phyloP scores from a whole-genome alignment of 1,140 invertebrate species.

The Pteromalus puparum region DNA sequence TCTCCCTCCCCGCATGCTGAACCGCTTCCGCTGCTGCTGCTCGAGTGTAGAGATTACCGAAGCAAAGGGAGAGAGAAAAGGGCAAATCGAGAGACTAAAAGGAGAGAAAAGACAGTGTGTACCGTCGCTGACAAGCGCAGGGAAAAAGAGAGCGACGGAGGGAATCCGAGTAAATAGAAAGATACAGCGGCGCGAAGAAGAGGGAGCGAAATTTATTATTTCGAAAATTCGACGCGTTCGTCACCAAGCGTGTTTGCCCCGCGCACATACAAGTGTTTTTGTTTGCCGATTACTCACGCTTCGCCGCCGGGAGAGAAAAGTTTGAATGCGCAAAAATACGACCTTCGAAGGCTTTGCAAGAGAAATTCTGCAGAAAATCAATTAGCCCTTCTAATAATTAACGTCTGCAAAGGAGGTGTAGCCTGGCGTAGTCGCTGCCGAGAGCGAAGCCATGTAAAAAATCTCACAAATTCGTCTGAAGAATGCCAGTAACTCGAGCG shows the following conservation, averaged over 20 bases:
- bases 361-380: background rate
- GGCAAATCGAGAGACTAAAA: slow-evolving; percentile 35
- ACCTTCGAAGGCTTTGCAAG: too few species aligned
- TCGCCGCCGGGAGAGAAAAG: background rate
- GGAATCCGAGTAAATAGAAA: slow-evolving; percentile 43
- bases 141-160: slow-evolving; percentile 10
- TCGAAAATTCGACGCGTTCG: background rate
- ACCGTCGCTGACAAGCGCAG: background rate
- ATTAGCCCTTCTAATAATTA: background rate
- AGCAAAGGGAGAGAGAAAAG: slow-evolving; percentile 13
- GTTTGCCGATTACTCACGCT: background rate
- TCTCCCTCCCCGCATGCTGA: background rate
- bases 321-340: too few species aligned
- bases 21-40: background rate
- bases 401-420: background rate
- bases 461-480: background rate
- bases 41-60: slow-evolving; percentile 20
- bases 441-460: background rate
- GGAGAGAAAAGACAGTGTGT: background rate
- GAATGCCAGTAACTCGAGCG: background rate
- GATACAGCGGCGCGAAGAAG: slow-evolving; percentile 38
- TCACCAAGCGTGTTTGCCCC: background rate
- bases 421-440: too few species aligned
- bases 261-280: background rate
- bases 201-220: slow-evolving; percentile 4